Evolutionary conservation across 2,888 invertebrate species (phyloP).

Genomic region (Nomada hirtipes): DNA sequence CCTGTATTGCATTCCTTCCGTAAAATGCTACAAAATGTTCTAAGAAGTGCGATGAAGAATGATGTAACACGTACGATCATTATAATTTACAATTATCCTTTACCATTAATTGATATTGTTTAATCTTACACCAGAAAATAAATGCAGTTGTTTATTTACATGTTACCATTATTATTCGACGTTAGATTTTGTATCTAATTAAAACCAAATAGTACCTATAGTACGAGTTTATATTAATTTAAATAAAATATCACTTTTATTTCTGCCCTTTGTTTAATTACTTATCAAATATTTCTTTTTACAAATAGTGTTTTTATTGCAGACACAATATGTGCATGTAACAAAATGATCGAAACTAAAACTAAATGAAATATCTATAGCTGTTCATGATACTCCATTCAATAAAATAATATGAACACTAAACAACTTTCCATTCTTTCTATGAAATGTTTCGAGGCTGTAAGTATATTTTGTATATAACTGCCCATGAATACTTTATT

Average conservation of each 20-base stretch:
- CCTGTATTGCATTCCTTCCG: slow-evolving; percentile 68
- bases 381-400: no score
- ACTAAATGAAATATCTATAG: no score
- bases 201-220: not conserved
- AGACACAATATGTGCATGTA: no score
- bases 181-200: slow-evolving; percentile 6
- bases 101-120: slow-evolving; percentile 46
- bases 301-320: not conserved
- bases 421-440: no score
- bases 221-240: slow-evolving; percentile 7
- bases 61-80: slow-evolving; percentile 19
- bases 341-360: no score
- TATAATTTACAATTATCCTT: slow-evolving; percentile 40
- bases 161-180: slow-evolving; percentile 32
- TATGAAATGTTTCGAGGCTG: no score
- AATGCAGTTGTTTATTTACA: slow-evolving; percentile 50
- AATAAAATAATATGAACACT: no score
- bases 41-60: slow-evolving; percentile 26
- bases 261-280: not conserved
- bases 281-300: not conserved
- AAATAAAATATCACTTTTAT: not conserved
- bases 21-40: slow-evolving; percentile 40
- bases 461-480: no score
- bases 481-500: no score
- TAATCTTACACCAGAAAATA: slow-evolving; percentile 41